These are phyloP conservation scores for Percopsis omiscomaycus DNA, from an alignment of 2,797 vertebrate species.

Conservation along the genomic window DNA sequence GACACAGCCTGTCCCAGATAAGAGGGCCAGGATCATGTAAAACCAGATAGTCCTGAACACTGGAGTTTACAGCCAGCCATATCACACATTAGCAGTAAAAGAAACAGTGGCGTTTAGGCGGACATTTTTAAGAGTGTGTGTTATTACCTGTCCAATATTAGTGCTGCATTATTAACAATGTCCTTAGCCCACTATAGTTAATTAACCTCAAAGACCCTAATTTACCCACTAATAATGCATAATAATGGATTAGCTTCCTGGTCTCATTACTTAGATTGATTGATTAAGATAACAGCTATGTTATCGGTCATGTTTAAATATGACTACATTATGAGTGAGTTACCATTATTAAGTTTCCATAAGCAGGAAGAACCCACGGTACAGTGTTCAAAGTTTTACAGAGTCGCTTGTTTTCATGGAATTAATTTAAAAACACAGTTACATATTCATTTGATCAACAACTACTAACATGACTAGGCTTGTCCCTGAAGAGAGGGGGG, in stretches of 20 bases:
- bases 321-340: slow-evolving; percentile 63
- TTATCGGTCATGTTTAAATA: slow-evolving; percentile 76
- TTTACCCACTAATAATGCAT: slow-evolving; percentile 76
- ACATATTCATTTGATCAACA: too few relatives aligned
- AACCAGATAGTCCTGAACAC: neutral
- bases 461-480: too few relatives aligned
- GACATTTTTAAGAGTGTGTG: slow-evolving; percentile 64
- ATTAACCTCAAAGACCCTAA: slow-evolving; percentile 81
- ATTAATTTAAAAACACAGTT: too few relatives aligned
- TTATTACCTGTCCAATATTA: slow-evolving; percentile 73
- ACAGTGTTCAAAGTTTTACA: slow-evolving; percentile 16
- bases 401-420: neutral
- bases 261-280: slow-evolving; percentile 75
- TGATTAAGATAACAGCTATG: slow-evolving; percentile 73
- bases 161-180: slow-evolving; percentile 78
- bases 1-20: too few relatives aligned
- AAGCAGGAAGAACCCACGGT: slow-evolving; percentile 31
- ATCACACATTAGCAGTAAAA: slow-evolving; percentile 11
- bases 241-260: slow-evolving; percentile 78
- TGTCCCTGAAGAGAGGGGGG: too few relatives aligned
- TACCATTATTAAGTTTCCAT: slow-evolving; percentile 49
- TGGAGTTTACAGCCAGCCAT: neutral
- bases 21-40: too few relatives aligned
- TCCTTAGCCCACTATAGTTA: slow-evolving; percentile 72
- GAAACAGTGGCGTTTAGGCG: slow-evolving; percentile 46